Percentiles rank a stretch among this genome's conserved stretches.
Conservation (phyloP, 37 sponge, comb jelly and placozoan species). For the Diacarnus erythraeanus region DNA sequence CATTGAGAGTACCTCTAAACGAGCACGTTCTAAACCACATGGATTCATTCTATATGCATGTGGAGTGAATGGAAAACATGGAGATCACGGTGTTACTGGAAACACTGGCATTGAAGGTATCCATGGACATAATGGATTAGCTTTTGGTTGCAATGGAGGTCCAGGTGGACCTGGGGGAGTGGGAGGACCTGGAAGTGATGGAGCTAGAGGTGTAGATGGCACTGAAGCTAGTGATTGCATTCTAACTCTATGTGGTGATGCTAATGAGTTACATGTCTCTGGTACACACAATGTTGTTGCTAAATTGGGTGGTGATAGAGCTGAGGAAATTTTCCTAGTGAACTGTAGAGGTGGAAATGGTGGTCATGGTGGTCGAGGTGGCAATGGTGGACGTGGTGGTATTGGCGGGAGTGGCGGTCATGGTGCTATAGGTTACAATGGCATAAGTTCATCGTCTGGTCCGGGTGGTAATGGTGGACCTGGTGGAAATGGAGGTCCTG, state of each 20-base stretch:
- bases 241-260: constrained; percentile 48
- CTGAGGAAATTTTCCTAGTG: constrained; percentile 66
- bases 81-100: constrained; percentile 43
- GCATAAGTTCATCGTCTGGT: constrained; percentile 36
- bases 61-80: constrained; percentile 51
- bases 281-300: constrained; percentile 46
- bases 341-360: constrained; percentile 79
- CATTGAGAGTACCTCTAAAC: constrained; percentile 32
- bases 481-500: constrained; percentile 78
- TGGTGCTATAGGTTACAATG: constrained; percentile 55
- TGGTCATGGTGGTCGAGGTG: constrained; percentile 78
- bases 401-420: constrained; percentile 61
- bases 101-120: constrained; percentile 24
- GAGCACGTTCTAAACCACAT: constrained; percentile 66
- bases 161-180: constrained; percentile 55
- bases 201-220: constrained; percentile 47
- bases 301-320: constrained; percentile 54
- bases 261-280: constrained; percentile 45
- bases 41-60: constrained; percentile 56
- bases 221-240: constrained; percentile 81
- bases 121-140: constrained; percentile 12
- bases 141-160: constrained; percentile 52
- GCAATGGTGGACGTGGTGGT: constrained; percentile 75
- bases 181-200: constrained; percentile 64
- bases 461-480: constrained; percentile 72